Conservation (phyloP, 2,888 invertebrate species). For the Thereva unica region DNA sequence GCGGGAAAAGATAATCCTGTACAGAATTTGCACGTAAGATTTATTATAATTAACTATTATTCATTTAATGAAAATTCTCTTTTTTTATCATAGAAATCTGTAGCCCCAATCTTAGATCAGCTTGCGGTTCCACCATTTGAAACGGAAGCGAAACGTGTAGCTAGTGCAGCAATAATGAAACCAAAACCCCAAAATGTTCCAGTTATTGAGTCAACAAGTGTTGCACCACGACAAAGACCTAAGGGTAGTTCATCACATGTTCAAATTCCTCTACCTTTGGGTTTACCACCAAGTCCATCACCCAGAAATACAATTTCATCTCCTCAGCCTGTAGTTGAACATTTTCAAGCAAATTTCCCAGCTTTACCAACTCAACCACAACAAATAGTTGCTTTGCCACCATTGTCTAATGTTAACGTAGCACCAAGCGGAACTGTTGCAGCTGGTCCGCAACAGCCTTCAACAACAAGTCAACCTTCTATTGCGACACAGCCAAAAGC, state of each 20-base stretch:
- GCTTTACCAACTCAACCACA: conserved; percentile 47
- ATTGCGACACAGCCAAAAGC: conserved; percentile 38
- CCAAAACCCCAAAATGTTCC: conserved; percentile 58
- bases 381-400: conserved; percentile 44
- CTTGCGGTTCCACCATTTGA: conserved; percentile 71
- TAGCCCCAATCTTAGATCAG: conserved; percentile 67
- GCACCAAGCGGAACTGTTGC: conserved; percentile 36
- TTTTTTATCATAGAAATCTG: conserved; percentile 64
- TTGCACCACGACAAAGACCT: conserved; percentile 81
- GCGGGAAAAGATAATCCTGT: conserved; percentile 76
- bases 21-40: conserved; percentile 74
- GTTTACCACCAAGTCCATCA: conserved; percentile 63
- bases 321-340: conserved; percentile 56
- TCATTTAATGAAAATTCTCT: neutral
- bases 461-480: conserved; percentile 19
- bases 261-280: conserved; percentile 60
- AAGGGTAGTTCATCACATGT: conserved; percentile 63
- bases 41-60: neutral
- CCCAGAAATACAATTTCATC: conserved; percentile 57
- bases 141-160: conserved; percentile 66
- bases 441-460: conserved; percentile 9
- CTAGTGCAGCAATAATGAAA: conserved; percentile 50
- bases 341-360: conserved; percentile 57
- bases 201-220: conserved; percentile 71
- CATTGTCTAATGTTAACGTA: conserved; percentile 37